Evolutionary conservation across 2,888 invertebrate genomes (phyloP).

Genomic region (Emmelina monodactyla): DNA sequence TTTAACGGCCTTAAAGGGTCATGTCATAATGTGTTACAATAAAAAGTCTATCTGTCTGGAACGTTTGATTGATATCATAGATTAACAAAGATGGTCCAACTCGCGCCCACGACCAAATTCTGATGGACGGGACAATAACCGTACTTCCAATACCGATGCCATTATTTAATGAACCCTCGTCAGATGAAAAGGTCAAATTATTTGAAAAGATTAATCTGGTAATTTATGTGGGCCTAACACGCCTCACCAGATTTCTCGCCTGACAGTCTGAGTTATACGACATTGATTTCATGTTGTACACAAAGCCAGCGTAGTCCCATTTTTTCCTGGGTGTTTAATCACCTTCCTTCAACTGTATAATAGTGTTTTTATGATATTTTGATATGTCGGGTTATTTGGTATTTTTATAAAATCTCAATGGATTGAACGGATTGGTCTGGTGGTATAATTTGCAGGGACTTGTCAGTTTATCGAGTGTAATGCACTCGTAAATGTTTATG

Average conservation of each 20-base stretch:
- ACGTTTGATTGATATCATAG: constrained; percentile 2
- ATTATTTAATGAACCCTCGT: constrained; percentile 67
- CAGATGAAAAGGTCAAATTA: constrained; percentile 65
- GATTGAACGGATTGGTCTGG: constrained; percentile 26
- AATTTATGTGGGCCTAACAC: constrained; percentile 57
- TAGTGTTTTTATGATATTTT: constrained; percentile 22
- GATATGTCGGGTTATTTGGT: constrained; percentile 13
- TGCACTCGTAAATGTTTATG: constrained; percentile 63
- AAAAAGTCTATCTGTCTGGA: constrained; percentile 1
- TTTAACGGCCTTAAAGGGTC: no score
- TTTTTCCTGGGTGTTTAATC: constrained; percentile 20
- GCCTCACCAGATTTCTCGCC: constrained; percentile 47
- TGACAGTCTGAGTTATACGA: constrained; percentile 38
- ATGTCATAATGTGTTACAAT: no score
- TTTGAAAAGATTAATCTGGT: constrained; percentile 65
- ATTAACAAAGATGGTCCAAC: constrained; percentile 24
- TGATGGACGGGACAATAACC: constrained; percentile 64
- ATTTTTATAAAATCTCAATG: constrained; percentile 4
- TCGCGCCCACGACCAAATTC: constrained; percentile 48
- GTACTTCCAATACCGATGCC: constrained; percentile 52
- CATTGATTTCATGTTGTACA: constrained; percentile 39
- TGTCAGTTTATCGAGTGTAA: constrained; percentile 48
- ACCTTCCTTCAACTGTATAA: neutral
- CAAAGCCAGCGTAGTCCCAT: constrained; percentile 29
- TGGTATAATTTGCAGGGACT: constrained; percentile 39